Conservation (phyloP, 2,113 vertebrate species). For the Oryzias woworae region DNA sequence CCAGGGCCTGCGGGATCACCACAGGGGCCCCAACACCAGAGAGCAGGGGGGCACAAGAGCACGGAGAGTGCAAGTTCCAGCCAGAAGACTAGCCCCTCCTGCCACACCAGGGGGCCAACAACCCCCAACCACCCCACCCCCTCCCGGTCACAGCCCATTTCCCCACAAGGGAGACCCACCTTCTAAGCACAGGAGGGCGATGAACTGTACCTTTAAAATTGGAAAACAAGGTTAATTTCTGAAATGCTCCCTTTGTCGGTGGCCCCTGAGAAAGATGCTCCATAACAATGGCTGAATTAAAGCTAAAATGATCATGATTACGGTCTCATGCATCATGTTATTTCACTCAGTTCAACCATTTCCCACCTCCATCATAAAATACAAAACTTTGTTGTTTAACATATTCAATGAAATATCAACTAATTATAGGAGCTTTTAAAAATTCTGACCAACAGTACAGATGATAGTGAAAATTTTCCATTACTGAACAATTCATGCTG, state of each 20-base stretch:
- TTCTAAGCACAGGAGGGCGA: too few species aligned
- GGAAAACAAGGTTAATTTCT: too few species aligned
- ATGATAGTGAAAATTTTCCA: background rate
- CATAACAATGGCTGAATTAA: background rate
- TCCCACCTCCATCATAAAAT: background rate
- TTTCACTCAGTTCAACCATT: background rate
- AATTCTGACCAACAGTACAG: background rate
- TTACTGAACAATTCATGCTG: conserved; percentile 16
- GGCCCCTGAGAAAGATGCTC: background rate
- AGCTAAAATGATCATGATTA: background rate
- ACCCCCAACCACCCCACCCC: too few species aligned
- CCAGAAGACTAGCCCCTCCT: too few species aligned
- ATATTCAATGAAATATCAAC: background rate
- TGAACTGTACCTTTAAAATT: too few species aligned
- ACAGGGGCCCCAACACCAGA: too few species aligned
- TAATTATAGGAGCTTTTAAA: conserved; percentile 1
- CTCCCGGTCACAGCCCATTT: too few species aligned
- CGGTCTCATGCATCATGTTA: background rate
- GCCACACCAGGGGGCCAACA: too few species aligned
- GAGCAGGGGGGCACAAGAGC: too few species aligned
- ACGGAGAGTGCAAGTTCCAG: too few species aligned
- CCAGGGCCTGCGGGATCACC: too few species aligned
- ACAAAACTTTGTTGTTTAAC: background rate
- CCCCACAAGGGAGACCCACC: too few species aligned
- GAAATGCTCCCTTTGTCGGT: background rate